Evolutionary conservation across 2,888 invertebrate genomes (phyloP).

Genomic region (Acleris sparsana): DNA sequence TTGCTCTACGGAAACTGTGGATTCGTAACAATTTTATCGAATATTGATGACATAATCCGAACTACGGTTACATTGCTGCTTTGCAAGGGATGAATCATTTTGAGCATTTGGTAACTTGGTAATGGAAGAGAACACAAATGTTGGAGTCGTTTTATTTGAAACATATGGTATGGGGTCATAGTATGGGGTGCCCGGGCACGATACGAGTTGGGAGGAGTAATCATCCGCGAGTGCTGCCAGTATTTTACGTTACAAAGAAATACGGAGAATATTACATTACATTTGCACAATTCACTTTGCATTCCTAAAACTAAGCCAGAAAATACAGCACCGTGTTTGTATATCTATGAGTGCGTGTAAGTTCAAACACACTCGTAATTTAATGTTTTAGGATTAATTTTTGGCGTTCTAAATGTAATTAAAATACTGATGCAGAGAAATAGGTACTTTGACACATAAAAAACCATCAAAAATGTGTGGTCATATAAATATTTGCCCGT

Average conservation of each 20-base stretch:
- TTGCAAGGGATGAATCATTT: not conserved
- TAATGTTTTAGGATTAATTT: too few species aligned
- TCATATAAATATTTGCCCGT: too few species aligned
- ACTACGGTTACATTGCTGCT: slow-evolving; percentile 15
- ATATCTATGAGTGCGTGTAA: too few species aligned
- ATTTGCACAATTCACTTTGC: not conserved
- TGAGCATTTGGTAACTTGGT: slow-evolving; percentile 36
- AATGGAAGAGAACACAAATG: slow-evolving; percentile 46
- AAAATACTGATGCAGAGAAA: too few species aligned
- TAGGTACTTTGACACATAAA: too few species aligned
- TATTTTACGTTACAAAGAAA: slow-evolving; percentile 24
- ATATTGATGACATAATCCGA: slow-evolving; percentile 35
- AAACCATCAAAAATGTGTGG: too few species aligned
- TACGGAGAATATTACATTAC: not conserved
- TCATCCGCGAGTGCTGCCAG: slow-evolving; percentile 64
- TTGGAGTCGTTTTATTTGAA: slow-evolving; percentile 42
- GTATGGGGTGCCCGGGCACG: slow-evolving; percentile 73
- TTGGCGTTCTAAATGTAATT: too few species aligned
- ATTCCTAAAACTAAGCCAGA: not conserved
- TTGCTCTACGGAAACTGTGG: slow-evolving; percentile 68
- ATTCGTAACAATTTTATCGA: slow-evolving; percentile 55
- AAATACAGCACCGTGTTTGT: too few species aligned
- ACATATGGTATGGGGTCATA: slow-evolving; percentile 55
- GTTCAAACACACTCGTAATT: too few species aligned
- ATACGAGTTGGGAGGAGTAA: slow-evolving; percentile 72